Percentiles rank a stretch among this genome's conserved stretches.
phyloP scores from a whole-genome alignment of 2,797 vertebrate genomes.

The Lutjanus argentimaculatus region DNA sequence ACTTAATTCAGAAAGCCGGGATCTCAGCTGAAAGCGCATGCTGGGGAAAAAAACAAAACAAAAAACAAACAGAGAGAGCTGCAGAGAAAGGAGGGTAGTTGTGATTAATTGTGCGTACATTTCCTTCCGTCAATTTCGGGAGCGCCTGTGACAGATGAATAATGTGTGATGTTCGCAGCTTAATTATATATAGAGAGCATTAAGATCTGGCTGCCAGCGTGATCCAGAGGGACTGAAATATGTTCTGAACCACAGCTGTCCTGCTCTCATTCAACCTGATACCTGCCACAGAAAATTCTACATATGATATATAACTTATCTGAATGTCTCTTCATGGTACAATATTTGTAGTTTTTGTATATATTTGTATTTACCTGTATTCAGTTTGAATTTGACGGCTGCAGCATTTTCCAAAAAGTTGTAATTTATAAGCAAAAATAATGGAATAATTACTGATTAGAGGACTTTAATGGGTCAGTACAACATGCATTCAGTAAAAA shows the following conservation, averaged over 20 bases:
- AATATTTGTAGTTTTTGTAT: not conserved
- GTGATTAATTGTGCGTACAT: slow-evolving; percentile 73
- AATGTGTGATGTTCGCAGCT: slow-evolving; percentile 64
- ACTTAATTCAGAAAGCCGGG: slow-evolving; percentile 30
- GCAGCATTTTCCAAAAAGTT: too few relatives aligned
- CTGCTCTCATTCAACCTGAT: slow-evolving; percentile 38
- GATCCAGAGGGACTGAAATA: slow-evolving; percentile 46
- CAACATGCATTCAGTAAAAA: not conserved
- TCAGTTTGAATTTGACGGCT: not conserved
- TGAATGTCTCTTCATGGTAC: not conserved
- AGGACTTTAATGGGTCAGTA: not conserved
- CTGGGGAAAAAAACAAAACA: slow-evolving; percentile 1
- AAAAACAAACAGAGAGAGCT: slow-evolving; percentile 51
- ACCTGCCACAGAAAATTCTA: slow-evolving; percentile 36
- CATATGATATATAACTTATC: slow-evolving; percentile 32
- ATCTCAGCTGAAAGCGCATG: slow-evolving; percentile 38
- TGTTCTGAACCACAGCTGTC: slow-evolving; percentile 46
- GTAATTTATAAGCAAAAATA: not conserved
- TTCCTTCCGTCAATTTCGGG: slow-evolving; percentile 61
- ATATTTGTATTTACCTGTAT: not conserved
- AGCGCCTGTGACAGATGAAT: slow-evolving; percentile 66
- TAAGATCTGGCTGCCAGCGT: slow-evolving; percentile 44
- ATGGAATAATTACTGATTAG: not conserved
- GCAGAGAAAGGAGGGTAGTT: slow-evolving; percentile 41
- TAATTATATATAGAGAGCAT: slow-evolving; percentile 71